phyloP scores from a whole-genome alignment of 1,140 invertebrate species.

The Eueides isabella region DNA sequence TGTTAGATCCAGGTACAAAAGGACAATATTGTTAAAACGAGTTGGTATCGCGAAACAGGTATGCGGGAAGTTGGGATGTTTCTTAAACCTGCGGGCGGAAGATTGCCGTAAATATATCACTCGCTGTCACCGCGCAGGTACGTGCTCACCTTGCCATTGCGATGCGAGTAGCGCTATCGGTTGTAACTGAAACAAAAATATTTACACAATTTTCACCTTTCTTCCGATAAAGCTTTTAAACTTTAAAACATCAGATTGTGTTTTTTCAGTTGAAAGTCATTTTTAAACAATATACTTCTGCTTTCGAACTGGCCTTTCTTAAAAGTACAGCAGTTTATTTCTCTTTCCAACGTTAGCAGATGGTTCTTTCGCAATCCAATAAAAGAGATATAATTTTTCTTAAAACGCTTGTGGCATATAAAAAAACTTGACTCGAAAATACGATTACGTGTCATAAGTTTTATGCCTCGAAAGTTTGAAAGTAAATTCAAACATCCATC shows the following conservation, averaged over 20 bases:
- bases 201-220: conserved; percentile 66
- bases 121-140: conserved; percentile 54
- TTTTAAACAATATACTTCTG: conserved; percentile 31
- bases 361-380: conserved; percentile 19
- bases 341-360: background rate
- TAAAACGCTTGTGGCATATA: conserved; percentile 29
- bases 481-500: conserved; percentile 82
- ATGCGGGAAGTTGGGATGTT: conserved; percentile 51
- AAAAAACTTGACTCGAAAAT: conserved; percentile 68
- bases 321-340: background rate
- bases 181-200: conserved; percentile 28
- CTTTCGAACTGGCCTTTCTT: background rate
- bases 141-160: conserved; percentile 51
- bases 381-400: conserved; percentile 37
- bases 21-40: conserved; percentile 31
- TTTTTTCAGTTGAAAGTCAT: background rate
- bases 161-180: conserved; percentile 29
- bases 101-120: conserved; percentile 70
- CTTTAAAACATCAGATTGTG: background rate
- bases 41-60: conserved; percentile 52
- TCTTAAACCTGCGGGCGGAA: conserved; percentile 58
- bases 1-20: conserved; percentile 8
- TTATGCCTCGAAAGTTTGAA: conserved; percentile 79
- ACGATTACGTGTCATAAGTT: conserved; percentile 82
- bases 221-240: conserved; percentile 18